Conservation (phyloP, 2,888 invertebrate genomes). For the Netelia fuscicornis region DNA sequence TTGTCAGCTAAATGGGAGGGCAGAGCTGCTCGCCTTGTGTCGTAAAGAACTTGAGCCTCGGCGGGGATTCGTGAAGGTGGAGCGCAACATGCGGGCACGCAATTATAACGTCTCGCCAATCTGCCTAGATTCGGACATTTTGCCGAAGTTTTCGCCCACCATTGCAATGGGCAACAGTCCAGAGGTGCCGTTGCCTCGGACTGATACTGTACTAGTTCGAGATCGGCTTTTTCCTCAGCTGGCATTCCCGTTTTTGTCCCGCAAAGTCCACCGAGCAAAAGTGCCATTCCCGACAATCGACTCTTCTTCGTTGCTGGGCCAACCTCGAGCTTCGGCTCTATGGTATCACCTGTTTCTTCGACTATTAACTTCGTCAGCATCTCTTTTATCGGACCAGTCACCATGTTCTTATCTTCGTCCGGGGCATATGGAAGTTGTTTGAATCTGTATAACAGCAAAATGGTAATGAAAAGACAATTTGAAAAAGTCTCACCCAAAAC, state of each 20-base stretch:
- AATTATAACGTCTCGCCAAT: conserved; percentile 84
- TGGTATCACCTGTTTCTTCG: conserved; percentile 77
- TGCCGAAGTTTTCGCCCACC: conserved; percentile 84
- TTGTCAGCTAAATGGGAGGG: conserved; percentile 84
- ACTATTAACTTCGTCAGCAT: conserved; percentile 83
- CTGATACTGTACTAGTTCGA: conserved; percentile 85
- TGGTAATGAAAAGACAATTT: conserved; percentile 3
- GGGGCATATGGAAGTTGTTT: conserved; percentile 85
- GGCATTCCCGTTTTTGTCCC: conserved; percentile 82
- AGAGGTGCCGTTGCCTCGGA: conserved; percentile 84
- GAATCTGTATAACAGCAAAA: conserved; percentile 77
- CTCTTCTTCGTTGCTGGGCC: conserved; percentile 80
- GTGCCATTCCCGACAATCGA: conserved; percentile 84
- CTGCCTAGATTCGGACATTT: conserved; percentile 84
- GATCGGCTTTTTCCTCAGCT: conserved; percentile 84
- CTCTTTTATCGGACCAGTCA: conserved; percentile 82
- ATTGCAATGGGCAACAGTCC: conserved; percentile 85
- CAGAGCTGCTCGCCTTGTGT: conserved; percentile 82
- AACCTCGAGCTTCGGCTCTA: conserved; percentile 75
- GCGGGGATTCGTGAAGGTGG: conserved; percentile 83
- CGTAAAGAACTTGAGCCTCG: conserved; percentile 82
- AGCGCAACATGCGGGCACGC: conserved; percentile 84
- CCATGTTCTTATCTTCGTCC: conserved; percentile 83
- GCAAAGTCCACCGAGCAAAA: conserved; percentile 83
- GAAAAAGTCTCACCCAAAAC: neutral